Conservation (phyloP, 2,113 vertebrate species). For the Pomatostomus ruficeps region DNA sequence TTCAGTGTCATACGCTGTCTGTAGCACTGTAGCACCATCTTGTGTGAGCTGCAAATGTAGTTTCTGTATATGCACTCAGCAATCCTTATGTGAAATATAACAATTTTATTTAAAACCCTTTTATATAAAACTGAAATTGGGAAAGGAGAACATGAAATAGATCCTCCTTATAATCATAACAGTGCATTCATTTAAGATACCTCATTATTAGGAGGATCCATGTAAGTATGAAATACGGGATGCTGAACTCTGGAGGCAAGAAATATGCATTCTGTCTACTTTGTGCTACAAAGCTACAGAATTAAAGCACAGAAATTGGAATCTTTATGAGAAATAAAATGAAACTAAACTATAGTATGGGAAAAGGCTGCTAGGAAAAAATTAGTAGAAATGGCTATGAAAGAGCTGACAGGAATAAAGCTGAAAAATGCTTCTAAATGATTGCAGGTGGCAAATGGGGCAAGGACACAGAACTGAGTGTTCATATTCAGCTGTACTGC, state of each 20-base stretch:
- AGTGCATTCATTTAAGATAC: background rate
- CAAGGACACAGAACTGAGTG: background rate
- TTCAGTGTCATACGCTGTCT: background rate
- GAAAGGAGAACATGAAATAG: background rate
- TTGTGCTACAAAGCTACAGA: background rate
- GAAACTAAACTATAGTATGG: background rate
- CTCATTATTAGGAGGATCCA: background rate
- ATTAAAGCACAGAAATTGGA: background rate
- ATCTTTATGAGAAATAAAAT: background rate
- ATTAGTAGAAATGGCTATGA: background rate
- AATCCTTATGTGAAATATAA: background rate
- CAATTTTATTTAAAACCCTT: background rate
- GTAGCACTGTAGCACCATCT: constrained; percentile 63
- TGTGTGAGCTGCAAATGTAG: constrained; percentile 42
- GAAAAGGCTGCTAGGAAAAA: background rate
- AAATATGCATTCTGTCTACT: background rate
- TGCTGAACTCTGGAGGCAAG: background rate
- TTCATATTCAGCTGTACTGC: background rate
- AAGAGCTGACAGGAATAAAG: background rate
- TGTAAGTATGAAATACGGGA: background rate
- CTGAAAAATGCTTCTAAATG: background rate
- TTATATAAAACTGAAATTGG: background rate
- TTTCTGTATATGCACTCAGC: background rate
- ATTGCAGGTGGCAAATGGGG: background rate
- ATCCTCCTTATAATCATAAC: background rate